A percentile compares a stretch with the other conserved stretches of the same genome.
Evolutionary conservation across 2,888 invertebrate species (phyloP).

Genomic region (Chydorus sphaericus): DNA sequence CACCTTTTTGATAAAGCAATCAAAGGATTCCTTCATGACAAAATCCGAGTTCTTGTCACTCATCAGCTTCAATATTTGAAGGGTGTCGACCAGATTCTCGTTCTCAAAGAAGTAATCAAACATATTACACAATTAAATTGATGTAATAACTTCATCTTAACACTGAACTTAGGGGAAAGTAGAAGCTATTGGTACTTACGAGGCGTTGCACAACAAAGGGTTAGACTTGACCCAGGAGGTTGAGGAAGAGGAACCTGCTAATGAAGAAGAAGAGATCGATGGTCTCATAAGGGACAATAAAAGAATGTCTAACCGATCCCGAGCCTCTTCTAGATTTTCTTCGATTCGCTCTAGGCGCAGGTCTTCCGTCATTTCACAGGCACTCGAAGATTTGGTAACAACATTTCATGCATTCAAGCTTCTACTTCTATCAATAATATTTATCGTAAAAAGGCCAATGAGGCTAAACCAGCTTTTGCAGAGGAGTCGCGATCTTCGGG

Average conservation of each 20-base stretch:
- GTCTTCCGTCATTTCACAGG: background rate
- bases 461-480: background rate
- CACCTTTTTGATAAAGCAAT: slow-evolving; percentile 34
- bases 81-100: slow-evolving; percentile 47
- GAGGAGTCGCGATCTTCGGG: slow-evolving; percentile 18
- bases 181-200: slow-evolving; percentile 43
- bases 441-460: no score
- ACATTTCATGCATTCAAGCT: no score
- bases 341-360: no score
- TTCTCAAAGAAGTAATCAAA: slow-evolving; percentile 41
- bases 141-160: background rate
- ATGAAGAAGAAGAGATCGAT: slow-evolving; percentile 26
- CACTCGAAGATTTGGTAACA: no score
- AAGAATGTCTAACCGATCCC: no score
- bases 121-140: no score
- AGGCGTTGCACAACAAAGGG: slow-evolving; percentile 53
- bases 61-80: slow-evolving; percentile 70
- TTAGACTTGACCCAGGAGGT: slow-evolving; percentile 51
- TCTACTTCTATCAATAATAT: no score
- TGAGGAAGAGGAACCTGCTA: slow-evolving; percentile 18
- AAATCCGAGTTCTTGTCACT: slow-evolving; percentile 39
- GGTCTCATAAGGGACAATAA: background rate
- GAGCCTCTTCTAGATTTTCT: no score
- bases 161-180: slow-evolving; percentile 29
- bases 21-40: slow-evolving; percentile 26